Base-by-base conservation (phyloP, 1,140 invertebrate genomes). In the Ceratoteleas bidentatus region DNA sequence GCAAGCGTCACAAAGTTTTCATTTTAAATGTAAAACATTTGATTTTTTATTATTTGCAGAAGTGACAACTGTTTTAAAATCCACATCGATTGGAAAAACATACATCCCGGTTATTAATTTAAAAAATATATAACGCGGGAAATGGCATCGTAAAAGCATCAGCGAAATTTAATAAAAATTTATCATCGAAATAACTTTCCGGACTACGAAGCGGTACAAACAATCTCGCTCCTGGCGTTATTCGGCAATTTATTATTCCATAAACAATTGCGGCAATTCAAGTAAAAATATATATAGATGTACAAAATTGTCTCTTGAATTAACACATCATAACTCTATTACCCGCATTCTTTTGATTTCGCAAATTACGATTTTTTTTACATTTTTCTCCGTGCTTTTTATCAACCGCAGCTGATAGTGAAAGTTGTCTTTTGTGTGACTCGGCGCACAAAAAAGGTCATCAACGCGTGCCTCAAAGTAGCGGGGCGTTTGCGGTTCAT, bases 381-480 rank as follows among this genome's bases (percentile, higher is more conserved):
- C 34, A 24, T 33, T 61, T 76, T 76, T 54, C 24, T 47, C 10
- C 5, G n/a, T 24, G 34, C 15, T 73, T 80, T 62, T 77, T 68
- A 61, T 70, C 77, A 68, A 66, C 43, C 56, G 14, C 56, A 54
- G 16, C 50, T 62, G 65, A 73, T 68, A 73, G 69, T 62, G 72
- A 81, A 81, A 76, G 79, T 69, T 65, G 60, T 76, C 54, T 77
- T 76, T 82, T 68, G 62, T 70, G 52, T 16, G 57, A 57, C 54
- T 49, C 64, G 0, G 56, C 2, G 61, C 33, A 73, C 74, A 82
- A 77, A 77, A 77, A 82, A 69, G 80, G 45, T 69, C 69, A 82
- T 82, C 73, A 77, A 77, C 76, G 73, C 56, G 57, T 66, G 68
- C 73, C 57, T 82, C 38, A 34, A 73, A 73, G 73, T 77, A 82